Evolutionary conservation across 2,888 invertebrate genomes (phyloP).

Genomic region (Macroteleia sp.): DNA sequence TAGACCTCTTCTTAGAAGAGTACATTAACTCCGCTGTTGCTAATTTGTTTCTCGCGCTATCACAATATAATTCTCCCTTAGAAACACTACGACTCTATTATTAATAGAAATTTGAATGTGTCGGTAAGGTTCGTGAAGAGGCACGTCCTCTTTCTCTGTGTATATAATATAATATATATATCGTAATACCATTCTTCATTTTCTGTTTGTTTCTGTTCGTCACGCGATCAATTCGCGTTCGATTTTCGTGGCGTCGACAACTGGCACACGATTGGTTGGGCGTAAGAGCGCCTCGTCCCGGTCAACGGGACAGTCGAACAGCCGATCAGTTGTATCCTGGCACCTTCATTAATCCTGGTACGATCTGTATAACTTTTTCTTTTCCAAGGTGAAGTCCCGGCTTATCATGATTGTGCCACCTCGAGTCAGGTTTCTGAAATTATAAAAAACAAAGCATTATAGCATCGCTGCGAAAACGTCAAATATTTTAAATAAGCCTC

Average conservation of each 20-base stretch:
- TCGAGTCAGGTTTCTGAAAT: slow-evolving; percentile 91
- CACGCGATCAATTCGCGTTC: slow-evolving; percentile 1
- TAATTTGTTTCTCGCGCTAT: slow-evolving; percentile 76
- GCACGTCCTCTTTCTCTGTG: slow-evolving; percentile 17
- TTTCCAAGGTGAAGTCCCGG: slow-evolving; percentile 94
- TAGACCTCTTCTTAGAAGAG: slow-evolving; percentile 75
- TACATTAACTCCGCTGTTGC: slow-evolving; percentile 64
- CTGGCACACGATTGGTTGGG: slow-evolving; percentile 35
- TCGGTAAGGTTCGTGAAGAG: slow-evolving; percentile 37
- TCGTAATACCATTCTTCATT: slow-evolving; percentile 38
- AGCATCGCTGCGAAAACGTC: not conserved
- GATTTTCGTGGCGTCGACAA: slow-evolving; percentile 30
- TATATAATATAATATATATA: slow-evolving; percentile 39
- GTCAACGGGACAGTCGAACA: slow-evolving; percentile 33
- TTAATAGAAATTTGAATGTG: slow-evolving; percentile 50
- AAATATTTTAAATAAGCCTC: not conserved
- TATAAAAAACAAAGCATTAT: slow-evolving; percentile 34
- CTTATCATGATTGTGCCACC: slow-evolving; percentile 95
- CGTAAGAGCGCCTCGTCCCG: slow-evolving; percentile 19
- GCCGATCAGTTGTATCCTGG: slow-evolving; percentile 20
- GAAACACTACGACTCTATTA: slow-evolving; percentile 50
- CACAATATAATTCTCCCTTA: slow-evolving; percentile 71
- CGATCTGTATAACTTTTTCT: slow-evolving; percentile 95
- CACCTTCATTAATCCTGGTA: slow-evolving; percentile 84
- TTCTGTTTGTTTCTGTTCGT: slow-evolving; percentile 4